A percentile compares a stretch with the other conserved stretches of the same genome.
phyloP scores from a whole-genome alignment of 2,888 invertebrate species.

The Andrena marginata region DNA sequence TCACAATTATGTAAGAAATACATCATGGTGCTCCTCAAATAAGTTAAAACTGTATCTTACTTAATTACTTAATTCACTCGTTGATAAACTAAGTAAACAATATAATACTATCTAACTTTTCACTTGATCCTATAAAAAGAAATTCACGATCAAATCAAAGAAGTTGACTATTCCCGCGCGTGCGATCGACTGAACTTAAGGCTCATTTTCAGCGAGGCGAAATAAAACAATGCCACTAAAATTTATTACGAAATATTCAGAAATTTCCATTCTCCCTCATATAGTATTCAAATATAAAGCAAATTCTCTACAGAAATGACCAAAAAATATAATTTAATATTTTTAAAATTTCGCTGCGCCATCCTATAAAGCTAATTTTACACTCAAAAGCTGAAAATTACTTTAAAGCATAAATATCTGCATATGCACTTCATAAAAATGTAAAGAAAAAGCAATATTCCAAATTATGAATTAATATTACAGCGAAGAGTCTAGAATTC shows the following conservation, averaged over 20 bases:
- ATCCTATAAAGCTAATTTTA: too few relatives aligned
- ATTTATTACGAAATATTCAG: background rate
- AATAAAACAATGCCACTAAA: too few relatives aligned
- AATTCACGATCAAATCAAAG: background rate
- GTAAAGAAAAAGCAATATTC: background rate
- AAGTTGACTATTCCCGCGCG: conserved; percentile 22
- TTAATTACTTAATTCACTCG: background rate
- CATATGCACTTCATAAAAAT: background rate
- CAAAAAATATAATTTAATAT: background rate
- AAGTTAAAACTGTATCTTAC: background rate
- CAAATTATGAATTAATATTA: background rate
- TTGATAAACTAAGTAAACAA: background rate
- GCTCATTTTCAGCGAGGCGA: background rate
- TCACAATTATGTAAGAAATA: background rate
- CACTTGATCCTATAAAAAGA: background rate
- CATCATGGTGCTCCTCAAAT: too few relatives aligned
- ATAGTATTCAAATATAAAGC: background rate
- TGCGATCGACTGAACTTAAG: background rate
- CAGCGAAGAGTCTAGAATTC: background rate
- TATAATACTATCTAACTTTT: background rate
- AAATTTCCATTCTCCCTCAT: background rate
- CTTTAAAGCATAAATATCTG: background rate
- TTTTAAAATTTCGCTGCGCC: background rate
- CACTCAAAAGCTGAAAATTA: too few relatives aligned
- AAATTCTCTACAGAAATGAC: background rate